These are phyloP conservation scores for Mungos mungo DNA, from an alignment of 2,113 vertebrate genomes.

Conservation along the genomic window DNA sequence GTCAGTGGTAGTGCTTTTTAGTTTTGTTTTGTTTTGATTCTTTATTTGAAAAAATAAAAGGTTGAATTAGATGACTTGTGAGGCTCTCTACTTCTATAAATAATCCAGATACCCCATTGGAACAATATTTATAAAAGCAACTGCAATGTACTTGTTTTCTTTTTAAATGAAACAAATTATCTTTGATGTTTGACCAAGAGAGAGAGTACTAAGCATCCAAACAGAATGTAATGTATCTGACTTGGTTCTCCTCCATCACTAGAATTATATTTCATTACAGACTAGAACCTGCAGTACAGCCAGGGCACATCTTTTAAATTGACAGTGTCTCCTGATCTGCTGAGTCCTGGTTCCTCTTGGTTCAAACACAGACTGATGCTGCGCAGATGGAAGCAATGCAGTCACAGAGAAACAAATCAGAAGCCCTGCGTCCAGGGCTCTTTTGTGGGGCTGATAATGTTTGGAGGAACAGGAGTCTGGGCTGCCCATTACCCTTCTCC, in stretches of 20 bases:
- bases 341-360: not conserved
- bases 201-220: not conserved
- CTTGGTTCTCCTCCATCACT: not conserved
- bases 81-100: not conserved
- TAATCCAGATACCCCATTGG: not conserved
- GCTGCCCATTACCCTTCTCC: not conserved
- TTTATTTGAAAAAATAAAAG: not conserved
- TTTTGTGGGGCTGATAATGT: not conserved
- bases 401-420: not conserved
- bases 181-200: not conserved
- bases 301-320: not conserved
- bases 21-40: not conserved
- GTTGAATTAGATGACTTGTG: not conserved
- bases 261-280: not conserved
- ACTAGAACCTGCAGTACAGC: not conserved
- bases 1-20: not conserved
- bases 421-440: not conserved
- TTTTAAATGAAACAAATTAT: slow-evolving; percentile 4
- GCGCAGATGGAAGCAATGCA: not conserved
- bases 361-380: not conserved
- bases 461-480: not conserved
- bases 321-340: not conserved
- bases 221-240: not conserved
- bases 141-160: not conserved
- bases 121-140: not conserved